These are phyloP conservation scores for Beaufortia kweichowensis DNA, from an alignment of 2,113 vertebrate species.

Conservation along the genomic window DNA sequence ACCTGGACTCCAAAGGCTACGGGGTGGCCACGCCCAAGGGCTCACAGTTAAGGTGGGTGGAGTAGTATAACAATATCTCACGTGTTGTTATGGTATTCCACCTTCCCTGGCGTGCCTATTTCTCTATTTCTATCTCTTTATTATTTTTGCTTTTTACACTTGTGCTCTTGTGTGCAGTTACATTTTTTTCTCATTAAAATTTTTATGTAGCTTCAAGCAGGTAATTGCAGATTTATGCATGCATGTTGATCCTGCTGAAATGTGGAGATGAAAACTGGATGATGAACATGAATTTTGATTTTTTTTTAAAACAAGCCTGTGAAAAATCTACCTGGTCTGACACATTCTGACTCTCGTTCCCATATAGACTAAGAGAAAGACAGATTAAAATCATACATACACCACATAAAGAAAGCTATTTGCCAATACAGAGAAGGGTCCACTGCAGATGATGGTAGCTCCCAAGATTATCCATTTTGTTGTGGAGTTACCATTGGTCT, in stretches of 20 bases:
- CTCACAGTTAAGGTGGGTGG: constrained; percentile 99
- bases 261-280: constrained; percentile 30
- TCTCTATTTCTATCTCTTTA: constrained; percentile 29
- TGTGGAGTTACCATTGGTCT: constrained; percentile 67
- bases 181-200: constrained; percentile 66
- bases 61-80: constrained; percentile 99
- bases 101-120: constrained; percentile 98
- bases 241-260: constrained; percentile 45
- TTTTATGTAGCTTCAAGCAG: constrained; percentile 32
- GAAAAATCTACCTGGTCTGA: constrained; percentile 61
- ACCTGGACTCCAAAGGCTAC: constrained; percentile 99
- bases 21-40: constrained; percentile 99
- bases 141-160: constrained; percentile 32
- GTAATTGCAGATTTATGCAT: constrained; percentile 34
- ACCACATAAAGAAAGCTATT: constrained; percentile 12
- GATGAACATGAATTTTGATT: constrained; percentile 20
- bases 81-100: constrained; percentile 99
- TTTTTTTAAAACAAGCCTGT: constrained; percentile 60
- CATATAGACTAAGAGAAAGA: constrained; percentile 50
- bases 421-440: constrained; percentile 59
- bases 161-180: constrained; percentile 52
- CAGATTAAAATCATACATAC: neutral
- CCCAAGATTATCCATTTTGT: constrained; percentile 49
- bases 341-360: constrained; percentile 49
- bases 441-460: constrained; percentile 65